phyloP scores from a whole-genome alignment of 1,140 invertebrate genomes.

The Zaprionus ghesquierei region DNA sequence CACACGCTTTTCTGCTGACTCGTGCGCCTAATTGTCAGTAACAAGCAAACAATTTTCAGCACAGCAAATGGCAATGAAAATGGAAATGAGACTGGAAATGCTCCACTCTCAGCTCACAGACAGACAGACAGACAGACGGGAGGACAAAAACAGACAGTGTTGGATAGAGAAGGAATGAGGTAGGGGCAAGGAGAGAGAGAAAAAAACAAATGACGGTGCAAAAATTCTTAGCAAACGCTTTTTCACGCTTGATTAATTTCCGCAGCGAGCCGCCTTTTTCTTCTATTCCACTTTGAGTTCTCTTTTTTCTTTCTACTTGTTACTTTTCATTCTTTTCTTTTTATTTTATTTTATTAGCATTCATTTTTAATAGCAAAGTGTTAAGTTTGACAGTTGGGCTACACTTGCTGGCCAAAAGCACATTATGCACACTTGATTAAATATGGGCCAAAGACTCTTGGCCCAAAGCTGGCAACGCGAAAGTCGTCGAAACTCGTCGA shows the following conservation, averaged over 20 bases:
- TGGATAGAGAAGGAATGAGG: background rate
- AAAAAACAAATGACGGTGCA: constrained; percentile 69
- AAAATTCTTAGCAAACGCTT: constrained; percentile 71
- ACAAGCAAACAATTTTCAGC: constrained; percentile 70
- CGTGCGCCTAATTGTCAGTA: constrained; percentile 78
- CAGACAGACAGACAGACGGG: background rate
- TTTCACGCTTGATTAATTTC: constrained; percentile 76
- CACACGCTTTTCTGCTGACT: constrained; percentile 64
- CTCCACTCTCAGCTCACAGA: constrained; percentile 6
- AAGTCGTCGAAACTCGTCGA: constrained; percentile 7
- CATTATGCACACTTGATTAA: constrained; percentile 71
- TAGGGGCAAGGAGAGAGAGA: background rate
- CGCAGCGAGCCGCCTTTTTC: constrained; percentile 30
- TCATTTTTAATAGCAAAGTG: constrained; percentile 71
- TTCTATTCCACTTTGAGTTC: background rate
- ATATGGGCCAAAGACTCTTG: constrained; percentile 28
- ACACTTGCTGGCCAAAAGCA: constrained; percentile 15
- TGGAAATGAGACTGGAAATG: constrained; percentile 27
- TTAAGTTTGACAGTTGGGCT: constrained; percentile 74
- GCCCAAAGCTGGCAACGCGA: background rate
- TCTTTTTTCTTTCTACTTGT: constrained; percentile 23
- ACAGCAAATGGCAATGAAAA: constrained; percentile 60
- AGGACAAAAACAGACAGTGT: background rate
- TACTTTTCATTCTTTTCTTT: constrained; percentile 23
- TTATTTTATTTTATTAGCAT: constrained; percentile 66